Percentiles rank a stretch among this genome's conserved stretches.
Conservation (phyloP, 2,888 invertebrate genomes). For the Charanyca ferruginea region DNA sequence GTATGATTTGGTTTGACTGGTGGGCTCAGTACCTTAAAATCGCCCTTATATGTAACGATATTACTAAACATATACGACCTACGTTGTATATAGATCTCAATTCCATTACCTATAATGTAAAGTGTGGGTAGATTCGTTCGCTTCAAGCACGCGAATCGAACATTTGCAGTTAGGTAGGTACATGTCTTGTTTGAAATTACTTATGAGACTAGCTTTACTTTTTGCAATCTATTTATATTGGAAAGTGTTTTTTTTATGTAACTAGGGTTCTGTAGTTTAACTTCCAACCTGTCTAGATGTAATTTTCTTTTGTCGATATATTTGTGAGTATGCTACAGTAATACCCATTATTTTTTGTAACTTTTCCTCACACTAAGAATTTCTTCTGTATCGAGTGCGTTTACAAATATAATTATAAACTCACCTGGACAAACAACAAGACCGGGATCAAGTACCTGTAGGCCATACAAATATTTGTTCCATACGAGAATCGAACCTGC, state of each 20-base stretch:
- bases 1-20: too few species aligned
- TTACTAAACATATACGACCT: slow-evolving; percentile 17
- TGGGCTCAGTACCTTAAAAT: neutral
- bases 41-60: slow-evolving; percentile 9
- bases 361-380: too few species aligned
- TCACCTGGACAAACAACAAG: too few species aligned
- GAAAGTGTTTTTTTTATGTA: slow-evolving; percentile 13
- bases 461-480: too few species aligned
- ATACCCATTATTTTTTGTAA: too few species aligned
- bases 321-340: too few species aligned
- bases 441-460: too few species aligned
- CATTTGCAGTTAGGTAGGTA: slow-evolving; percentile 65
- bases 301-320: too few species aligned
- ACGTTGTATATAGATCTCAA: slow-evolving; percentile 37
- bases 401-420: too few species aligned
- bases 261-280: neutral
- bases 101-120: slow-evolving; percentile 54
- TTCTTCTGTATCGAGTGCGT: too few species aligned
- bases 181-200: slow-evolving; percentile 52
- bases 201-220: slow-evolving; percentile 30
- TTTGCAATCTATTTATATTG: slow-evolving; percentile 28
- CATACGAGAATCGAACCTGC: too few species aligned
- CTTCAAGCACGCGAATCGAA: slow-evolving; percentile 62
- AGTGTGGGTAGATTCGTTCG: slow-evolving; percentile 49
- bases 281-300: too few species aligned